These are phyloP conservation scores for Entosphenus tridentatus DNA, from an alignment of 2,113 vertebrate genomes.

Conservation along the genomic window DNA sequence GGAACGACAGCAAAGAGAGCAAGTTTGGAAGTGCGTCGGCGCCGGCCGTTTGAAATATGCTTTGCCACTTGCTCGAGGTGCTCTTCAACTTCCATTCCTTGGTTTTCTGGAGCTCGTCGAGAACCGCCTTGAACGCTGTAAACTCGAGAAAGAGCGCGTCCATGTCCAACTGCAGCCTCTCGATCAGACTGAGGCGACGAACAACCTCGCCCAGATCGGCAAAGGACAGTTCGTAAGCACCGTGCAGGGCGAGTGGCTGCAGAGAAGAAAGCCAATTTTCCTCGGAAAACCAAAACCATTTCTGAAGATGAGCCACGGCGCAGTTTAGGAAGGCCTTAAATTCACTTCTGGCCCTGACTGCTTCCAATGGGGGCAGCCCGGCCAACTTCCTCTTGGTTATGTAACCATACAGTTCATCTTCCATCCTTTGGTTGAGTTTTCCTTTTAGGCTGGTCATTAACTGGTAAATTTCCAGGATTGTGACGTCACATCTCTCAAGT, in stretches of 20 bases:
- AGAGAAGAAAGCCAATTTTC: too few relatives aligned
- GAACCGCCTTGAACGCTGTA: too few relatives aligned
- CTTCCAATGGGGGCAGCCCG: conserved; percentile 7
- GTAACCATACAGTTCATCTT: conserved; percentile 13
- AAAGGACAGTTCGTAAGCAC: too few relatives aligned
- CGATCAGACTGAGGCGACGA: too few relatives aligned
- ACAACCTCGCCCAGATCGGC: too few relatives aligned
- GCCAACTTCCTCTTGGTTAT: conserved; percentile 13
- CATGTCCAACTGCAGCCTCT: too few relatives aligned
- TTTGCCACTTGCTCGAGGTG: conserved; percentile 10
- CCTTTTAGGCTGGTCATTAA: conserved; percentile 9
- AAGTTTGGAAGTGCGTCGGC: conserved; percentile 9
- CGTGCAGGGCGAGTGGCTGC: too few relatives aligned
- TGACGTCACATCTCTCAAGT: conserved; percentile 11
- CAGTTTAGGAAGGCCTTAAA: conserved; percentile 6
- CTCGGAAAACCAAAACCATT: too few relatives aligned
- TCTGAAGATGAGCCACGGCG: too few relatives aligned
- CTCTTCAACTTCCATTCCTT: conserved; percentile 13
- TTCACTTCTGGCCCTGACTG: conserved; percentile 10
- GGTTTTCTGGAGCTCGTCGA: too few relatives aligned
- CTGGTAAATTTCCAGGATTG: conserved; percentile 11
- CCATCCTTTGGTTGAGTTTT: conserved; percentile 11
- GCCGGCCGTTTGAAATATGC: conserved; percentile 11
- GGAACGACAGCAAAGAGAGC: conserved; percentile 11
- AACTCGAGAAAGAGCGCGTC: too few relatives aligned